Evolutionary conservation across 2,113 vertebrate genomes (phyloP), one percentile per base, ranked within the genome.

Genomic region (Macroglossus sobrinus): DNA sequence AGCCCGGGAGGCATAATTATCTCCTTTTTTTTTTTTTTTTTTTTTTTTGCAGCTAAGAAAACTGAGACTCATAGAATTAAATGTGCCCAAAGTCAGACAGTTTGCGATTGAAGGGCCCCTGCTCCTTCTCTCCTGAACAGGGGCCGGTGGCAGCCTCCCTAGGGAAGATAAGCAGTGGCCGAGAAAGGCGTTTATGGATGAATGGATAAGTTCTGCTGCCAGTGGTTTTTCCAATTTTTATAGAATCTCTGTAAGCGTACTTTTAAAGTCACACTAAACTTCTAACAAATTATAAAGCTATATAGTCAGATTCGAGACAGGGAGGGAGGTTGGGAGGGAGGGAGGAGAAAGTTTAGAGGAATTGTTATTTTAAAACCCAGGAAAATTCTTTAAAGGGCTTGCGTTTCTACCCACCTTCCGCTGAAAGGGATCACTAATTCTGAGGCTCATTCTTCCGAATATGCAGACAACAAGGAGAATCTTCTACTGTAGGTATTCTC

Each of bases 221-320:
- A 95, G 43, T 95, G 93, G 89, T 96, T 87, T 96, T 88, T 92
- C 45, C 74, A 84, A 43, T 4, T 45, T 81, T 63, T 81, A 82
- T n/a, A 33, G 35, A 33, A 92, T 57, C 89, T 97, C 68, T 5
- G 0, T 40, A 80, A 97, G 59, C 88, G 84, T 43, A 57, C 82
- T 86, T 89, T 89, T 93, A 64, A 97, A 78, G 94, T 94, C 94
- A 93, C 59, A 66, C 71, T 15, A 93, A 95, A 82, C 80, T 81
- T 96, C 26, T 2, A 72, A 78, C 53, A 96, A 85, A 97, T 92
- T 86, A 8, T 13, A 94, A 57, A 0, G 13, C 53, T 89, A 35
- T 89, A 35, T 6, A 86, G 71, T 71, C 71, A 96, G 80, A 57
- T 33, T 79, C 35, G 85, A 72, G 35, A 21, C 35, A 75, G 63